Base-by-base conservation (phyloP, 2,113 vertebrate genomes). In the Petromus typicus region DNA sequence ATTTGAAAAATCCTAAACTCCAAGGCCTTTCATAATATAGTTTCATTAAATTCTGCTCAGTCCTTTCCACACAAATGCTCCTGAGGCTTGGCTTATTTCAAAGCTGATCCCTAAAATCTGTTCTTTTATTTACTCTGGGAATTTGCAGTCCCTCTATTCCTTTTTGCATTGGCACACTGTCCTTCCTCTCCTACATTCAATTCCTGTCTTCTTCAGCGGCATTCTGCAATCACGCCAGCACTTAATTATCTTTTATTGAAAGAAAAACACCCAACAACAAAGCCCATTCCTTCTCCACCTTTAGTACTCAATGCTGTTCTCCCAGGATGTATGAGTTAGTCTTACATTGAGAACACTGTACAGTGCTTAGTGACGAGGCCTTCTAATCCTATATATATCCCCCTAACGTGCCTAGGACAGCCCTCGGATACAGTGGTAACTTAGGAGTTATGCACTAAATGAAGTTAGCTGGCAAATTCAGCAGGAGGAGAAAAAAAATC, bases 391-490 rank as follows among this genome's bases (percentile, higher is more conserved):
- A 2, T 5, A 45, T 5, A 45, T 23, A n/a, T 56, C 13, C 34
- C 85, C 22, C 7, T 27, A 64, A 61, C 57, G 54, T 71, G 30
- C 69, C 80, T 32, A 69, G 37, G 3, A 40, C 20, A 87, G 80
- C 57, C 63, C 57, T 75, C 14, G 16, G 67, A 73, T 64, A 54
- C 2, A 32, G 37, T 7, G 37, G 64, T 25, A 88, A 64, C 66
- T 81, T 59, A 76, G 69, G 1, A 89, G 76, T 84, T 92, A 66
- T 1, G 20, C 20, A 79, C 40, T 63, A 67, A 87, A 90, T 85
- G 76, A 90, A 88, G 85, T 80, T 85, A 92, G 80, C 80, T 89
- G 48, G 93, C 6, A 96, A 95, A 97, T 86, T 89, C 66, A 82
- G 86, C n/a, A 93, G 73, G 80, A 82, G 71, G 37, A 80, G 69